Evolutionary conservation across 2,113 vertebrate species (phyloP).

Genomic region (Melanostigma gelatinosum): DNA sequence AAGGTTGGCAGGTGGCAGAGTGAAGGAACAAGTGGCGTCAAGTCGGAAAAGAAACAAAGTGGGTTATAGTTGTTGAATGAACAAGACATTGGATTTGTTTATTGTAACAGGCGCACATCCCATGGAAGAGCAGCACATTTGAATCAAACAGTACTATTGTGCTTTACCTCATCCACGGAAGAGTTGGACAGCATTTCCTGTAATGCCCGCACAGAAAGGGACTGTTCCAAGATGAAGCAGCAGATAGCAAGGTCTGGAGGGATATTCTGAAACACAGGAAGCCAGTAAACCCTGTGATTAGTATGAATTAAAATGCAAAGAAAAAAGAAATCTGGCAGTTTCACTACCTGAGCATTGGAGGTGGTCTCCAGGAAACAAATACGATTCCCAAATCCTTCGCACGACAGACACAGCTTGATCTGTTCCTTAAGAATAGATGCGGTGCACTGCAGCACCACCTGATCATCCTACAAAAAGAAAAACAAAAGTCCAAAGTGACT

Average conservation of each 20-base stretch:
- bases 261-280: conserved; percentile 84
- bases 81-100: background rate
- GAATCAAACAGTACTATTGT: background rate
- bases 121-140: background rate
- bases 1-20: conserved; percentile 15
- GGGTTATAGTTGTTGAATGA: conserved; percentile 17
- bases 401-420: conserved; percentile 91
- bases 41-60: conserved; percentile 33
- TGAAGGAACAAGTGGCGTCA: background rate
- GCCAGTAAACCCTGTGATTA: background rate
- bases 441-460: conserved; percentile 91
- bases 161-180: conserved; percentile 80
- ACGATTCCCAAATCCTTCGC: conserved; percentile 93
- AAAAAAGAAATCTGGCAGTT: background rate
- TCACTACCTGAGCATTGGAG: conserved; percentile 90
- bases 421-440: conserved; percentile 91
- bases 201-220: conserved; percentile 90
- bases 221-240: conserved; percentile 93
- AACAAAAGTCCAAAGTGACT: background rate
- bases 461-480: conserved; percentile 81
- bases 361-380: conserved; percentile 92
- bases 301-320: background rate
- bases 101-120: background rate
- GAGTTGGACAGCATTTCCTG: conserved; percentile 93
- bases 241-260: conserved; percentile 94